Percentiles rank a stretch among this genome's conserved stretches.
phyloP scores from a whole-genome alignment of 2,797 vertebrate species.

The Ciconia nigra region DNA sequence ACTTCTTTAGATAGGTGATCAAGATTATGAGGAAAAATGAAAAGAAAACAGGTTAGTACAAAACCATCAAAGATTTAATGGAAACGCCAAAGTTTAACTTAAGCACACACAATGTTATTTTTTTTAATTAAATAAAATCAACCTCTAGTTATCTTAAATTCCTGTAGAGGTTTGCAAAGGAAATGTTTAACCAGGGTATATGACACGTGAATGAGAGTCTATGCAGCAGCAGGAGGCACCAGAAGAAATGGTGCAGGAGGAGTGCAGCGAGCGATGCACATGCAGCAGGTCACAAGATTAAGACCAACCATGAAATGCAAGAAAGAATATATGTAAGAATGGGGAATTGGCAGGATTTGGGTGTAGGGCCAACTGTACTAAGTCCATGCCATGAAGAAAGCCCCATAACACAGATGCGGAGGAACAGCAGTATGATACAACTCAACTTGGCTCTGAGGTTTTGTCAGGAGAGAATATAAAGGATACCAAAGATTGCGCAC shows the following conservation, averaged over 20 bases:
- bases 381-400: neutral
- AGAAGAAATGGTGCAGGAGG: neutral
- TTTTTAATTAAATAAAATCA: neutral
- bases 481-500: fast-evolving
- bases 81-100: neutral
- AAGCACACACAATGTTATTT: neutral
- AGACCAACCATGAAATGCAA: neutral
- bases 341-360: neutral
- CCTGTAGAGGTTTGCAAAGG: neutral
- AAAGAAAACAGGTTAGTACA: neutral
- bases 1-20: neutral
- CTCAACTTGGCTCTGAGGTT: neutral
- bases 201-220: neutral
- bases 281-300: neutral
- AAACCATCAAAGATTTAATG: neutral
- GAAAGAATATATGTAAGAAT: neutral
- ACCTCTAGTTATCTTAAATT: neutral
- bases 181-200: neutral
- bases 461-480: neutral
- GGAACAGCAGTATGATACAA: neutral
- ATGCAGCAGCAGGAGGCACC: neutral
- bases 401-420: neutral
- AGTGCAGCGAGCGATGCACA: neutral
- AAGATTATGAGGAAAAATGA: neutral
- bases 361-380: neutral